A percentile compares a stretch with the other conserved stretches of the same genome.
phyloP scores from a whole-genome alignment of 92 coral and sea anemone genomes.

The Porites evermanni region DNA sequence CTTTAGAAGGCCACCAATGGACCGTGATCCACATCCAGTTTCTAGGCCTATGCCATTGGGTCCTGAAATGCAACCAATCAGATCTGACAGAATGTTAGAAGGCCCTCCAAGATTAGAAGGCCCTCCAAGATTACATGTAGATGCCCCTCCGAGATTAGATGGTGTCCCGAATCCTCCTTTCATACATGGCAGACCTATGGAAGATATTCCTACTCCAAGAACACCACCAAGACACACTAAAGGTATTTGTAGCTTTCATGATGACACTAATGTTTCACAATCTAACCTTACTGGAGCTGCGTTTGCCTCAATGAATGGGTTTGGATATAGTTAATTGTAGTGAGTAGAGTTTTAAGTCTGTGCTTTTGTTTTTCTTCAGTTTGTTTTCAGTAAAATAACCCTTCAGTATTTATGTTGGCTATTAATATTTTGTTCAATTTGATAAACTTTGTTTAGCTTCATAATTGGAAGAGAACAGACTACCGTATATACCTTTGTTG shows the following conservation, averaged over 20 bases:
- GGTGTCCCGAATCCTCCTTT: slow-evolving; percentile 7
- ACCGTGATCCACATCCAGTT: slow-evolving; percentile 48
- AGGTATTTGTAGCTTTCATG: slow-evolving; percentile 9
- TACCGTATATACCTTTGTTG: no score
- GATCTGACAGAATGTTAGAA: slow-evolving; percentile 33
- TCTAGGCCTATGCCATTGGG: slow-evolving; percentile 33
- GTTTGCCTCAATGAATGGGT: no score
- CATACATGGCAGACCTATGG: slow-evolving; percentile 1
- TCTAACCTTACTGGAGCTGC: background rate
- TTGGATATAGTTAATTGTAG: no score
- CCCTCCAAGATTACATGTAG: no score
- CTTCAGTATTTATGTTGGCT: no score
- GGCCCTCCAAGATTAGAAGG: slow-evolving; percentile 6
- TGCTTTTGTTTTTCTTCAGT: no score
- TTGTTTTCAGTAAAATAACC: no score
- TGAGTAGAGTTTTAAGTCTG: no score
- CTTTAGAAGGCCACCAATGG: slow-evolving; percentile 58
- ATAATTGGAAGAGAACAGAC: no score
- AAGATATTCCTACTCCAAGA: slow-evolving; percentile 9
- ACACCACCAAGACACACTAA: slow-evolving; percentile 41
- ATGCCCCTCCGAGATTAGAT: slow-evolving; percentile 29
- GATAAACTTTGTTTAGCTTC: no score
- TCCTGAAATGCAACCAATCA: slow-evolving; percentile 6
- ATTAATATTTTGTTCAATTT: no score
- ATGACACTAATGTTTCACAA: background rate